Percentiles rank a stretch among this genome's conserved stretches.
Evolutionary conservation across 2,888 invertebrate species (phyloP).

Genomic region (Tetragonisca angustula): DNA sequence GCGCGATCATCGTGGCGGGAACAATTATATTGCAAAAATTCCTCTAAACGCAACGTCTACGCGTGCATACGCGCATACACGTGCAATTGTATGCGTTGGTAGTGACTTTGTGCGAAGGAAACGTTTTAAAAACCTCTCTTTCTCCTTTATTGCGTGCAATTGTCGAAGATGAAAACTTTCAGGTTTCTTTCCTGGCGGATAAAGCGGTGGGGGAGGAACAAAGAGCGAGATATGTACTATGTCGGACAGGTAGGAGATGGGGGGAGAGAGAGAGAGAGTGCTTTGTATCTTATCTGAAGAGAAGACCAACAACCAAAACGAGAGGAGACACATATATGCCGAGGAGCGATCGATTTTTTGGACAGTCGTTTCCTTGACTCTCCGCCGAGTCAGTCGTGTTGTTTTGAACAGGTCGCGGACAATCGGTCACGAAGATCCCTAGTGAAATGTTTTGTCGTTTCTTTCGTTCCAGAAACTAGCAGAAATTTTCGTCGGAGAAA

Average conservation of each 20-base stretch:
- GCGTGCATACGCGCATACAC: too few species aligned
- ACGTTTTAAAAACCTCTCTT: not conserved
- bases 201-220: too few species aligned
- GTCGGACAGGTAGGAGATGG: not conserved
- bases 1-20: slow-evolving; percentile 10
- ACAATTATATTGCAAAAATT: slow-evolving; percentile 34
- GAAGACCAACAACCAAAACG: slow-evolving; percentile 58
- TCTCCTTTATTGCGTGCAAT: too few species aligned
- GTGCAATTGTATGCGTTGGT: too few species aligned
- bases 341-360: slow-evolving; percentile 61
- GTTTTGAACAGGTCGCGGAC: not conserved
- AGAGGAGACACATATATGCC: slow-evolving; percentile 49
- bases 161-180: not conserved
- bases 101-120: too few species aligned
- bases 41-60: not conserved
- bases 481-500: too few species aligned
- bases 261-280: not conserved
- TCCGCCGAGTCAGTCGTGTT: slow-evolving; percentile 47
- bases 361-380: slow-evolving; percentile 53
- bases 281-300: slow-evolving; percentile 70
- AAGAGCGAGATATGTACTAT: not conserved
- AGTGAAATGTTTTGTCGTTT: too few species aligned
- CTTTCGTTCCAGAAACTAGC: too few species aligned
- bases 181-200: not conserved
- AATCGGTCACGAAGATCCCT: not conserved